These are phyloP conservation scores for Drosophila macrospina DNA, from an alignment of 2,888 invertebrate species.

Conservation along the genomic window DNA sequence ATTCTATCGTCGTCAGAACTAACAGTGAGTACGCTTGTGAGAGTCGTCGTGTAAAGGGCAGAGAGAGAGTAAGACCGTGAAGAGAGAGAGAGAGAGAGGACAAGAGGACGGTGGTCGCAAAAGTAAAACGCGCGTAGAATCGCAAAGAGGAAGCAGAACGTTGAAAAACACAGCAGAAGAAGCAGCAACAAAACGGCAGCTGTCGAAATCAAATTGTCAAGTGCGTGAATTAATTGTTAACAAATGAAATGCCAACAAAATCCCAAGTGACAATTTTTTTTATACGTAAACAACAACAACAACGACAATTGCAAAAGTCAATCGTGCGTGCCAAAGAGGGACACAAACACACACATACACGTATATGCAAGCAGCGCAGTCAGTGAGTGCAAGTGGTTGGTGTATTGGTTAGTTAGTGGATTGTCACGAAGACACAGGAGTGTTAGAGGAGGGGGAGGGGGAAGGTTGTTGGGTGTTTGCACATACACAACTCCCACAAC, in stretches of 20 bases:
- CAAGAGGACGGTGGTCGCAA: constrained; percentile 52
- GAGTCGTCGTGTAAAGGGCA: constrained; percentile 41
- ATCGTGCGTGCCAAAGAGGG: constrained; percentile 59
- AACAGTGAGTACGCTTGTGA: constrained; percentile 21
- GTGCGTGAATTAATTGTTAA: constrained; percentile 59
- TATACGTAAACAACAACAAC: constrained; percentile 8
- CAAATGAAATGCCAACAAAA: constrained; percentile 52
- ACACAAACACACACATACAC: constrained; percentile 25
- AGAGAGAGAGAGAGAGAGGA: constrained; percentile 23
- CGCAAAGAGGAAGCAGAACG: constrained; percentile 50
- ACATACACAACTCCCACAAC: constrained; percentile 39
- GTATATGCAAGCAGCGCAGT: constrained; percentile 29
- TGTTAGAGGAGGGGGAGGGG: background rate
- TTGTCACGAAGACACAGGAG: too few relatives aligned
- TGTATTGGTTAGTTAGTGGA: constrained; percentile 39
- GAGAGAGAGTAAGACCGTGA: constrained; percentile 16
- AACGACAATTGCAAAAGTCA: constrained; percentile 52
- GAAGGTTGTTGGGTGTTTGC: constrained; percentile 23
- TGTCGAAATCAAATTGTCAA: constrained; percentile 44
- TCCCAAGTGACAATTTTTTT: constrained; percentile 50
- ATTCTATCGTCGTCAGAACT: too few relatives aligned
- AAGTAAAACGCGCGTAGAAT: constrained; percentile 69
- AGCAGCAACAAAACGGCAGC: constrained; percentile 39
- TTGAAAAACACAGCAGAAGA: constrained; percentile 43
- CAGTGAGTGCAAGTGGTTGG: constrained; percentile 71